Conservation (phyloP, 2,113 vertebrate species). For the Caloenas nicobarica region DNA sequence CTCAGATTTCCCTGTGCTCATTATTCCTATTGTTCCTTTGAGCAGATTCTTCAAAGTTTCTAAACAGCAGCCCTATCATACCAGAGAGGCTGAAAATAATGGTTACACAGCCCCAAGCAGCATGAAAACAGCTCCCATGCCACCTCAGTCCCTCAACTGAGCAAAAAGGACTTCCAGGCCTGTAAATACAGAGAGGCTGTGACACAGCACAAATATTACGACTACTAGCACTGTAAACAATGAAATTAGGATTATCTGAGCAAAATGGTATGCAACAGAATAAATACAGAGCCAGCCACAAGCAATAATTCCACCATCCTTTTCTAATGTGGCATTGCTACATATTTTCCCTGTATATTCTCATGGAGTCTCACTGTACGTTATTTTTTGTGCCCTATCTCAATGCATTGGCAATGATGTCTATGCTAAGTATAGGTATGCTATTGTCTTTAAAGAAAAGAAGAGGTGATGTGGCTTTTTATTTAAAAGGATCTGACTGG, state of each 20-base stretch:
- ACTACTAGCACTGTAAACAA: neutral
- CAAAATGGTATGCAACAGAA: neutral
- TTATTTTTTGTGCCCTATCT: neutral
- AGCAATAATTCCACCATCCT: neutral
- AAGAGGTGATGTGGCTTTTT: neutral
- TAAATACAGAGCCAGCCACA: neutral
- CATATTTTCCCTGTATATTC: neutral
- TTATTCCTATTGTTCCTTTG: neutral
- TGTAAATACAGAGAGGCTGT: neutral
- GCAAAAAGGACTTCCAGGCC: neutral
- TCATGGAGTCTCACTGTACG: neutral
- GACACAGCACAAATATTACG: neutral
- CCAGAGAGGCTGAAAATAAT: neutral
- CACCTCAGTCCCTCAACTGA: neutral
- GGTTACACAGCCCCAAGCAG: fast-evolving
- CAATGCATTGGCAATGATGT: neutral
- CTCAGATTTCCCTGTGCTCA: neutral
- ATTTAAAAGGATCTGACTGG: neutral
- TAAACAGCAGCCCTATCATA: neutral
- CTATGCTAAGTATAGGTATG: neutral
- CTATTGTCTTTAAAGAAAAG: neutral
- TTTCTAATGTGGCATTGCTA: neutral
- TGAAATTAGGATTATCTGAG: neutral
- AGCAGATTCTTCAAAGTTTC: neutral
- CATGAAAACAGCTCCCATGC: neutral